These are phyloP conservation scores for Campodea augens DNA, from an alignment of 1,140 invertebrate genomes.

Conservation along the genomic window DNA sequence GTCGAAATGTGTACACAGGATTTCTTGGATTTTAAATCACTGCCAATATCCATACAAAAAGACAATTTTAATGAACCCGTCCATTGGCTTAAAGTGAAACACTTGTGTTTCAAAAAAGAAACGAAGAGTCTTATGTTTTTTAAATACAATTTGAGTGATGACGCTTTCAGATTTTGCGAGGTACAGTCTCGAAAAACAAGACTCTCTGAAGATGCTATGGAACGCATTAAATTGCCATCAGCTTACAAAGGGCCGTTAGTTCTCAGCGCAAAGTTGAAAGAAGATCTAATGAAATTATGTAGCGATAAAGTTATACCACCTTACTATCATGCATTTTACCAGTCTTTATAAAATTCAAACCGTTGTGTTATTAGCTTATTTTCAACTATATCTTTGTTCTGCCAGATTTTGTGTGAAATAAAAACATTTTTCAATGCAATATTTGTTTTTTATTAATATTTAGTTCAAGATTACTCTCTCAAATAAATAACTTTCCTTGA, in stretches of 20 bases:
- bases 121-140: not conserved
- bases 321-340: not conserved
- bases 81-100: not conserved
- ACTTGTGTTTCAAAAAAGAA: not conserved
- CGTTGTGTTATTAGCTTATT: too few species aligned
- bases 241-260: not conserved
- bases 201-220: too few species aligned
- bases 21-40: not conserved
- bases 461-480: too few species aligned
- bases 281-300: not conserved
- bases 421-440: too few species aligned
- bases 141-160: not conserved
- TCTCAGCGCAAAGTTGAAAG: not conserved
- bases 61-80: not conserved
- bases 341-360: too few species aligned
- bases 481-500: too few species aligned
- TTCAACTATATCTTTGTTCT: too few species aligned
- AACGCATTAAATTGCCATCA: not conserved
- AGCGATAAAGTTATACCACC: not conserved
- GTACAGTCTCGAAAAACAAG: too few species aligned
- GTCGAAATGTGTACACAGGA: not conserved
- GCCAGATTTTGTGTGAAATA: too few species aligned
- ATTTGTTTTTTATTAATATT: too few species aligned
- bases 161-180: not conserved
- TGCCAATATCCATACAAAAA: not conserved